Percentiles rank a stretch among this genome's conserved stretches.
phyloP scores from a whole-genome alignment of 2,113 vertebrate genomes.

The Ursus arctos region DNA sequence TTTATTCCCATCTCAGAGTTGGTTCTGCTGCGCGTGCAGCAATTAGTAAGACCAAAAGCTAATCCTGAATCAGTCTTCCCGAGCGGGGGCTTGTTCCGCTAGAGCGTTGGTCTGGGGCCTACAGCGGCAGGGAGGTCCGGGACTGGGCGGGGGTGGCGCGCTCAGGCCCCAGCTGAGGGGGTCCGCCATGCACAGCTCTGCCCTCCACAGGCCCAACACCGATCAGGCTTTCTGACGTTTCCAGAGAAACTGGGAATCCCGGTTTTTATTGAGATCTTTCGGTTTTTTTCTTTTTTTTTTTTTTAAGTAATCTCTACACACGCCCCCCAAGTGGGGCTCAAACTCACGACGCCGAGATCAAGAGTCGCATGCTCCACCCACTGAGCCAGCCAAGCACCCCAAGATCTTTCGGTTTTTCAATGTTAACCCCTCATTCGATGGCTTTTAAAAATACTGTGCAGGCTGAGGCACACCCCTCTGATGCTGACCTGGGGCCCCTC shows the following conservation, averaged over 20 bases:
- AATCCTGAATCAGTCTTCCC: slow-evolving; percentile 29
- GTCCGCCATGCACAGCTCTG: background rate
- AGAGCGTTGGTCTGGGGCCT: background rate
- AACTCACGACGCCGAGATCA: background rate
- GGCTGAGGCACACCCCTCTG: background rate
- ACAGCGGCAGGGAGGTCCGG: background rate
- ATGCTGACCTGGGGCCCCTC: background rate
- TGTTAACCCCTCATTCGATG: background rate
- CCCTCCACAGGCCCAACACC: background rate
- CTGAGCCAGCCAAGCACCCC: background rate
- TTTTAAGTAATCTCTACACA: background rate
- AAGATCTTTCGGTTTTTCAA: slow-evolving; percentile 4
- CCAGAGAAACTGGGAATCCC: slow-evolving; percentile 1
- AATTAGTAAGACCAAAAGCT: slow-evolving; percentile 10
- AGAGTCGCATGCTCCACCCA: background rate
- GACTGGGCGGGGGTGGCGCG: background rate
- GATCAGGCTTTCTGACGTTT: background rate
- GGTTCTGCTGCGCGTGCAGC: background rate
- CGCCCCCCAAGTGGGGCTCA: background rate
- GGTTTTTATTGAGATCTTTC: background rate
- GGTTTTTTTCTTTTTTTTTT: background rate
- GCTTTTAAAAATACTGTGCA: background rate
- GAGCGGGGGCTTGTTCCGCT: background rate
- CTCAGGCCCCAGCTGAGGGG: background rate
- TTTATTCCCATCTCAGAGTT: slow-evolving; percentile 10